phyloP scores from a whole-genome alignment of 2,113 vertebrate genomes.

The Lucifuga dentata region DNA sequence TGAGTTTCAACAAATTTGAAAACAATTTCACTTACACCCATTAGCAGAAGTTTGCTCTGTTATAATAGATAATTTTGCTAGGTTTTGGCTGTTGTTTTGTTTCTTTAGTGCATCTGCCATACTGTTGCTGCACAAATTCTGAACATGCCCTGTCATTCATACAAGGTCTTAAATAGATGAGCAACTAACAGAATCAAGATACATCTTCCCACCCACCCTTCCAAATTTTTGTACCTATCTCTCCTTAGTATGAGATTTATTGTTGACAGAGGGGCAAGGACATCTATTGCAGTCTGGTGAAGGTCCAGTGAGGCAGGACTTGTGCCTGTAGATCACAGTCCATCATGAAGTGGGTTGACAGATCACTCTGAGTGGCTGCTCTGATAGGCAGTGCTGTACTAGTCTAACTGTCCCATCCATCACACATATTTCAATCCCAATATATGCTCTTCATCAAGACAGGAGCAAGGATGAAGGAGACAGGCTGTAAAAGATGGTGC shows the following conservation, averaged over 20 bases:
- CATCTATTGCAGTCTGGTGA: conserved; percentile 59
- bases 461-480: conserved; percentile 56
- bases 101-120: background rate
- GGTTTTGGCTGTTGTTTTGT: no score
- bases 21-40: no score
- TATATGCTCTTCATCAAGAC: conserved; percentile 67
- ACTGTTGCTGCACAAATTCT: conserved; percentile 39
- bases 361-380: conserved; percentile 68
- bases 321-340: conserved; percentile 72
- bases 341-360: conserved; percentile 72
- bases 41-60: no score
- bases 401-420: conserved; percentile 59
- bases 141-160: conserved; percentile 31
- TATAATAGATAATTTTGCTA: no score
- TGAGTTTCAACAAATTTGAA: no score
- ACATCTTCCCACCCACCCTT: background rate
- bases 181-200: conserved; percentile 42
- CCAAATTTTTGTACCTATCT: conserved; percentile 32
- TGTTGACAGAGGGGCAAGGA: conserved; percentile 67
- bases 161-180: conserved; percentile 58
- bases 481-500: conserved; percentile 67
- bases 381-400: conserved; percentile 50
- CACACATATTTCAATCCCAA: conserved; percentile 57
- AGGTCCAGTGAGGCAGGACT: conserved; percentile 55
- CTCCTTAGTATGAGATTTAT: conserved; percentile 57